Evolutionary conservation across 2,113 vertebrate genomes (phyloP), one percentile per base, ranked within the genome.

Genomic region (Hippoglossus stenolepis): DNA sequence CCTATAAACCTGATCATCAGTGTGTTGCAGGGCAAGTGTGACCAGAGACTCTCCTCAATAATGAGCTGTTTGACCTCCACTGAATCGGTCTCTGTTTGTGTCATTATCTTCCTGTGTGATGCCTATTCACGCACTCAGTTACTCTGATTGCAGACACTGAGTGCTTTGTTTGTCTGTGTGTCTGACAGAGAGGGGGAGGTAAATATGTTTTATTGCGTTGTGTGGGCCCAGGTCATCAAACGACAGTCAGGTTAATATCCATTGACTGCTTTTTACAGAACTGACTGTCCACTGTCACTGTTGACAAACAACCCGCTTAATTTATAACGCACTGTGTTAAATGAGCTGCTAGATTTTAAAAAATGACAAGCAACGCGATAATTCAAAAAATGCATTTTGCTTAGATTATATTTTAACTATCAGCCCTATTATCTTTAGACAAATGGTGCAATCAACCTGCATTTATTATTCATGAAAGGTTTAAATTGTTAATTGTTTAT

Each of bases 51-150:
- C 80, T 88, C 70, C n/a, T 79, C 51, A 67, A 49, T 87, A 85
- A 90, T 73, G 79, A 91, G 84, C 75, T 88, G 79, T 90, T 91
- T 93, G 91, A 92, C 91, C 90, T 90, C 85, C 77, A 70, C 77
- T 72, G 84, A 45, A 79, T 59, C 31, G 26, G 77, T 31, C 51
- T 80, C 71, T 86, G 82, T 87, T 67, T 76, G 72, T 80, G 83
- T 89, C 75, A 92, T 93, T 92, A 93, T 91, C 76, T 80, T 82
- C 62, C 79, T 14, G 45, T 88, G 78, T 87, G 82, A 91, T 87
- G 85, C 85, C 82, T 75, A 83, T 91, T 90, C 87, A 91, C 80
- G 82, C 85, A 81, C 79, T 84, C 85, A 71, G 91, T 90, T 83
- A 86, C 67, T 67, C 65, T 88, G 88, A 87, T 89, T 92, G 84